phyloP scores from a whole-genome alignment of 2,113 vertebrate genomes.

The Oryzias melastigma region DNA sequence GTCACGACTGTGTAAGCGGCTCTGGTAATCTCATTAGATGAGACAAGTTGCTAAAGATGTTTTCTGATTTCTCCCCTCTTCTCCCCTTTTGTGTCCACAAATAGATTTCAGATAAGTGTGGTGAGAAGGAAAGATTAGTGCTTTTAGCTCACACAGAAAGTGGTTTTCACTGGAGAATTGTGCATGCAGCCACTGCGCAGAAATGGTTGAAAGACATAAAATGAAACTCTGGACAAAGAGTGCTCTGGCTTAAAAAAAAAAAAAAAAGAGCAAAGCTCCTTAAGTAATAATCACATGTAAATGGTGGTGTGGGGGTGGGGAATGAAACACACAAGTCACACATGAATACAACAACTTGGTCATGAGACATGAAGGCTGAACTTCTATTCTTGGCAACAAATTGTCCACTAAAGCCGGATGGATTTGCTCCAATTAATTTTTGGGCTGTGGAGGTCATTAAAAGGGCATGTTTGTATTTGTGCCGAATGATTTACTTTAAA shows the following conservation, averaged over 20 bases:
- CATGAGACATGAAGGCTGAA: slow-evolving; percentile 66
- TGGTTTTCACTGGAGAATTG: slow-evolving; percentile 38
- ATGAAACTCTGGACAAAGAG: slow-evolving; percentile 26
- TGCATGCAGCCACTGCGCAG: slow-evolving; percentile 25
- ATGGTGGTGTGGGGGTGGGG: slow-evolving; percentile 37
- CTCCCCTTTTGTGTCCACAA: slow-evolving; percentile 66
- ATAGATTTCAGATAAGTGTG: slow-evolving; percentile 68
- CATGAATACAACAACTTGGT: slow-evolving; percentile 63
- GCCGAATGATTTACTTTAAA: slow-evolving; percentile 71
- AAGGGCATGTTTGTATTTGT: slow-evolving; percentile 64
- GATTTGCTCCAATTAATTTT: slow-evolving; percentile 65
- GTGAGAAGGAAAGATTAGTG: slow-evolving; percentile 67
- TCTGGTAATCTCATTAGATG: slow-evolving; percentile 79
- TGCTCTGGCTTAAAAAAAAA: slow-evolving; percentile 31
- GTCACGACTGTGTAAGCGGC: slow-evolving; percentile 68
- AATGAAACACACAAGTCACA: slow-evolving; percentile 60
- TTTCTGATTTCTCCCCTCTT: slow-evolving; percentile 67
- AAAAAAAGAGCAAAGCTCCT: slow-evolving; percentile 14
- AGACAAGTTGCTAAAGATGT: slow-evolving; percentile 77
- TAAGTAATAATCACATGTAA: slow-evolving; percentile 53
- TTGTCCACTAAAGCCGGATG: slow-evolving; percentile 70
- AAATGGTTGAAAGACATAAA: slow-evolving; percentile 28
- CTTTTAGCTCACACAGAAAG: slow-evolving; percentile 56
- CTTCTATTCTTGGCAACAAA: slow-evolving; percentile 67
- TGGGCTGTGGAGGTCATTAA: slow-evolving; percentile 55